Conservation (phyloP, 2,888 invertebrate species). For the Luperina nickerlii region DNA sequence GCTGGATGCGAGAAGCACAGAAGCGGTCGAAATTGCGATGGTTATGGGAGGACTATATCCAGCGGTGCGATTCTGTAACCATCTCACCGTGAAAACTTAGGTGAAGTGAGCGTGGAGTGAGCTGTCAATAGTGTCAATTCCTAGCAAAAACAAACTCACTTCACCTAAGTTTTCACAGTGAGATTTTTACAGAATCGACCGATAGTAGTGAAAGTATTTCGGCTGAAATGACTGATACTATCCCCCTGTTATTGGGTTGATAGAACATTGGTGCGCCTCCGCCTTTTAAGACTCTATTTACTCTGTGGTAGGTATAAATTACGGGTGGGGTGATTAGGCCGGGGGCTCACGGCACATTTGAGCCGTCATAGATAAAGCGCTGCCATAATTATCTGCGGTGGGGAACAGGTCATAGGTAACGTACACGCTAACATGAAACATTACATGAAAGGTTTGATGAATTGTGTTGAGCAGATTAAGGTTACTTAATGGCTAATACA, state of each 20-base stretch:
- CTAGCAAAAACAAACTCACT: too few relatives aligned
- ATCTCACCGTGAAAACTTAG: too few relatives aligned
- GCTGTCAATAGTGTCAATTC: too few relatives aligned
- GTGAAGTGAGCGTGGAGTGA: too few relatives aligned
- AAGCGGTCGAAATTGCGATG: background rate
- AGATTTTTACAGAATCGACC: too few relatives aligned
- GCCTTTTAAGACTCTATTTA: slow-evolving; percentile 8
- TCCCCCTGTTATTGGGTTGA: background rate
- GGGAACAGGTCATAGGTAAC: slow-evolving; percentile 28
- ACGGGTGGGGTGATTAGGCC: slow-evolving; percentile 48
- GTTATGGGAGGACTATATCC: background rate
- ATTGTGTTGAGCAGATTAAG: slow-evolving; percentile 17
- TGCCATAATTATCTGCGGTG: slow-evolving; percentile 53
- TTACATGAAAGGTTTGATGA: slow-evolving; percentile 24
- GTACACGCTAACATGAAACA: slow-evolving; percentile 27
- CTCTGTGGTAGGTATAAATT: slow-evolving; percentile 53
- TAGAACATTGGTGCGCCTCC: background rate
- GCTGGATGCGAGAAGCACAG: background rate
- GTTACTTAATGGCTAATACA: background rate
- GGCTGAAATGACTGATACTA: background rate
- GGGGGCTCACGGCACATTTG: slow-evolving; percentile 52
- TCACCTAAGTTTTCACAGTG: too few relatives aligned
- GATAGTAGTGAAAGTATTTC: background rate
- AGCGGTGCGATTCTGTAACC: background rate
- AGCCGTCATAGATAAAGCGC: slow-evolving; percentile 57